These are phyloP conservation scores for Acanthisitta chloris DNA, from an alignment of 2,113 vertebrate genomes.

Conservation along the genomic window DNA sequence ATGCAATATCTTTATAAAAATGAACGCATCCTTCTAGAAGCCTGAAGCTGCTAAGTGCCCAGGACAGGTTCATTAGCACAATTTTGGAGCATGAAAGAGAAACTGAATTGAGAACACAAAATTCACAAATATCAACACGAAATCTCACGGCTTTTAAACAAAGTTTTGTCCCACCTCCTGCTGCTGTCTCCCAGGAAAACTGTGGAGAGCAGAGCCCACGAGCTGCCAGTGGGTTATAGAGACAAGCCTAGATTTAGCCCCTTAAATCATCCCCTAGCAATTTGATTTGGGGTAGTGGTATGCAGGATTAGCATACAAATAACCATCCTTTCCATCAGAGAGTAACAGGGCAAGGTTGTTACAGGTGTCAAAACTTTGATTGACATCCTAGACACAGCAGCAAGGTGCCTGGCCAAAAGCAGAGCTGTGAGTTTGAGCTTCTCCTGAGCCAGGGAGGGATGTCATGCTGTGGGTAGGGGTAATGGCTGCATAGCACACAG, in stretches of 20 bases:
- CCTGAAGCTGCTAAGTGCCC: background rate
- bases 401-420: background rate
- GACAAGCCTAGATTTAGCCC: background rate
- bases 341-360: background rate
- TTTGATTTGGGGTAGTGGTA: background rate
- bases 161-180: background rate
- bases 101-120: background rate
- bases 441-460: background rate
- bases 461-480: background rate
- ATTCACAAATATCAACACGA: background rate
- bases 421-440: background rate
- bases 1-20: background rate
- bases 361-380: background rate
- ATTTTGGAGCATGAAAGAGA: background rate
- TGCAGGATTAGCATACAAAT: background rate
- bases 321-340: background rate
- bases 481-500: fast-evolving
- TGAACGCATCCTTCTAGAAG: background rate
- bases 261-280: background rate
- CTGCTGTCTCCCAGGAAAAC: background rate
- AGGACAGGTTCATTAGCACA: background rate
- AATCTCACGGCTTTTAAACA: background rate
- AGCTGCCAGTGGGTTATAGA: background rate
- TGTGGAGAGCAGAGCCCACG: background rate
- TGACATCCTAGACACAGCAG: background rate